Evolutionary conservation across 2,797 vertebrate species (phyloP), one percentile per base, ranked within the genome.

Genomic region (Tokudaia muenninki): DNA sequence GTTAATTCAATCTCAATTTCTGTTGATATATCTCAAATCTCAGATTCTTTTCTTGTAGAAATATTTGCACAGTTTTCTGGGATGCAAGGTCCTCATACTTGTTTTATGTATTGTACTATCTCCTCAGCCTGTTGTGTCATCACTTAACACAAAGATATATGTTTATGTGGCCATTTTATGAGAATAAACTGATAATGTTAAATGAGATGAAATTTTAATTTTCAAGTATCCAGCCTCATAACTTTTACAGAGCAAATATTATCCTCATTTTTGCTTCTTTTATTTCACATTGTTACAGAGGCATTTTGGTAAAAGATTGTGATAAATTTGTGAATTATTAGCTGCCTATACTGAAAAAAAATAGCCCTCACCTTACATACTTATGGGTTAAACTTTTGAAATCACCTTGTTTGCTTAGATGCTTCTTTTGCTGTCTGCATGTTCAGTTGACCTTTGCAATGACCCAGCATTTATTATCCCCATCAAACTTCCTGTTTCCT

Each of bases 101-200:
- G 55, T 59, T 37, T 59, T 59, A 41, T 41, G 22, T 24, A 59
- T 41, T 59, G 19, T 26, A 16, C n/a, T 59, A n/a, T 82, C 22
- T 29, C 55, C 55, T 26, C 26, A 47, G 61, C 41, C 29, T 47
- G 10, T 65, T 67, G 41, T 50, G 17, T 8, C 55, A 34, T 90
- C 14, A 50, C 91, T 83, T 67, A 37, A 75, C 72, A 44, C 7
- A 93, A 87, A 86, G 8, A 52, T 22, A 14, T 44, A 21, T 44
- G 41, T 61, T 63, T 63, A 17, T 82, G 9, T 83, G 63, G 14
- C 12, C 74, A 16, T 90, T 93, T 96, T 26, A 87, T 77, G 65
- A 83, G 92, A 86, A 57, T 94, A 11, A 84, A 52, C 37, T 94
- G 63, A 75, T 59, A 72, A 65, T 75, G 59, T 50, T 52, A 47